Evolutionary conservation across 2,797 vertebrate species (phyloP), one percentile per base, ranked within the genome.

Genomic region (Intellagama lesueurii): DNA sequence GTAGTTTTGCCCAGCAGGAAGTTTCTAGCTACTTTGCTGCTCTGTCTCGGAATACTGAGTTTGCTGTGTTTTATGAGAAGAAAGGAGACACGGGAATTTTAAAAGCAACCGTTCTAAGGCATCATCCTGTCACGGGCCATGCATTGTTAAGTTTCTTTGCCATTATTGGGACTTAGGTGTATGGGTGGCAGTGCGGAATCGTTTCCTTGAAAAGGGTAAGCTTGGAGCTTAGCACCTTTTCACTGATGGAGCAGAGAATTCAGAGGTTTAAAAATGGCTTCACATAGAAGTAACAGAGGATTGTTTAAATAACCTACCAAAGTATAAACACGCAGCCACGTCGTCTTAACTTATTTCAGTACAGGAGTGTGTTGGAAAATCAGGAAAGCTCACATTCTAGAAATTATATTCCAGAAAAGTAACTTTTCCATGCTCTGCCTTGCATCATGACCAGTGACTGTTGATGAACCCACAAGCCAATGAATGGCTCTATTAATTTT

Each of bases 1-100:
- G 68, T 22, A 85, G 26, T 93, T 91, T 84, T 44, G 28, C 89
- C 12, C 68, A 26, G 7, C 78, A 44, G 80, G 44, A 89, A 88
- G 66, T 16, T 72, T 80, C 52, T 60, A n/a, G 30, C 14, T 68
- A 78, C 28, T 86, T 89, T 28, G 26, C 12, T 40, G 44, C 47
- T 24, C 22, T 83, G 72, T 87, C 35, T 86, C 56, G 60, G 82
- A 79, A 89, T 40, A 69, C 49, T 30, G 66, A 35, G 47, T 80
- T 70, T 70, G 82, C 82, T 49, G 60, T 17, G 19, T 75, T 72
- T 47, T 30, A 30, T 44, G 32, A 72, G 22, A 84, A 84, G 22
- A 77, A 77, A 66, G 56, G 52, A 30, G 78, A 60, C 32, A 35
- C 77, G 40, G 52, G 24, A 49, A 88, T 83, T 32, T 76, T 40